Base-by-base conservation (phyloP, 92 coral and sea anemone species). In the Palythoa grandis region DNA sequence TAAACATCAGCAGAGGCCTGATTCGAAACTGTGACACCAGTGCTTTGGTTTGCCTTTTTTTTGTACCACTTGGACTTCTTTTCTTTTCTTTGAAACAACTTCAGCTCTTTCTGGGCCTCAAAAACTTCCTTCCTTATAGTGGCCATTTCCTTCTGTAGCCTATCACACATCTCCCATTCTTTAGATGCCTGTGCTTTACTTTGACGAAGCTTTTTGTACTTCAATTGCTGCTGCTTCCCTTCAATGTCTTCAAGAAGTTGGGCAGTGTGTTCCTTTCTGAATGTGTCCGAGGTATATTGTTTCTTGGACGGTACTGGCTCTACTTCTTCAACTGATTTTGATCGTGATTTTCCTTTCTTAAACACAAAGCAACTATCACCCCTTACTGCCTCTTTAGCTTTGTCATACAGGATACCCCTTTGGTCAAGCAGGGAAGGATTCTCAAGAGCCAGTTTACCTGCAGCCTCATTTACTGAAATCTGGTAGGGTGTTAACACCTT, bases 161-260 rank as follows among this genome's bases (percentile, higher is more conserved):
- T 89, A 1, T 88, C 91, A 88, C 82, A 90, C 5, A 70, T 82
- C 82, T 87, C 93, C 93, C 91, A 90, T 74, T 90, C 90, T 72
- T 87, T 90, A 0, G 90, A 82, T 23, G 84, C 74, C 25, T 82
- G 83, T 1, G 88, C 90, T 90, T 90, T 87, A 53, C 70, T 73
- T 82, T 87, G 92, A 58, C 69, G 75, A 3, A 90, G 56, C 83
- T 12, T 15, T 66, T 90, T 87, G 79, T 3, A 90, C 76, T 86
- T 90, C 24, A 90, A 25, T 66, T 90, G 84, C 67, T 90, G 50
- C 53, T 90, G 71, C 80, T 90, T 90, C 5, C 87, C 87, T 5
- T 90, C 92, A 87, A 82, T 82, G 76, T 87, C 90, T 66, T 87
- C 90, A 20, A 72, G n/a, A 48, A 86, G 90, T 76, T 90, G 54